Evolutionary conservation across 2,888 invertebrate species (phyloP).

Genomic region (Acleris holmiana): DNA sequence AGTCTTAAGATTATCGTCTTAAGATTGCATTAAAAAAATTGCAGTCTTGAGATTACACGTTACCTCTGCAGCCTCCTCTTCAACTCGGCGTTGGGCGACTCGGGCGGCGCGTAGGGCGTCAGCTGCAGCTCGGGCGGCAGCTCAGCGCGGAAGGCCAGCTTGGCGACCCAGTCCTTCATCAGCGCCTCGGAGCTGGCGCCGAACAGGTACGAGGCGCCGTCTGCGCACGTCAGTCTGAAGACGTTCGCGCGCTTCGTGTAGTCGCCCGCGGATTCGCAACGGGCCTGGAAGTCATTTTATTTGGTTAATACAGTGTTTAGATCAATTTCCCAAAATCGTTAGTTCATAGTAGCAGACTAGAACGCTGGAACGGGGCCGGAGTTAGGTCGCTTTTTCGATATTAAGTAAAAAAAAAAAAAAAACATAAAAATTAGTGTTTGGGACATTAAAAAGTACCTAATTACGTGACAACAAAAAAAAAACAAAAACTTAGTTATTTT

Average conservation of each 20-base stretch:
- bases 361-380: too few relatives aligned
- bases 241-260: slow-evolving; percentile 98
- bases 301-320: too few relatives aligned
- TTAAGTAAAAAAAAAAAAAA: too few relatives aligned
- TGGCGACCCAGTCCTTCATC: slow-evolving; percentile 95
- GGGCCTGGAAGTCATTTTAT: slow-evolving; percentile 88
- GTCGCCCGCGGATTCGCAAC: slow-evolving; percentile 94
- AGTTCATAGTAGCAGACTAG: too few relatives aligned
- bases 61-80: slow-evolving; percentile 65
- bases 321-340: too few relatives aligned
- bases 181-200: slow-evolving; percentile 89
- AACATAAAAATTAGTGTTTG: too few relatives aligned
- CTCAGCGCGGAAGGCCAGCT: slow-evolving; percentile 96
- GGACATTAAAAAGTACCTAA: too few relatives aligned
- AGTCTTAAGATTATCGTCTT: too few relatives aligned
- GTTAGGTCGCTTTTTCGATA: too few relatives aligned
- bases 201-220: slow-evolving; percentile 97
- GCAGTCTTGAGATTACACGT: slow-evolving; percentile 20
- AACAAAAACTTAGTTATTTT: too few relatives aligned
- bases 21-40: too few relatives aligned
- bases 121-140: slow-evolving; percentile 95
- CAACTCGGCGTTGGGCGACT: slow-evolving; percentile 74
- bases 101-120: slow-evolving; percentile 88
- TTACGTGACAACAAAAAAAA: too few relatives aligned
- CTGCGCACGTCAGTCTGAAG: slow-evolving; percentile 93